These are phyloP conservation scores for Mythimna pallens DNA, from an alignment of 2,888 invertebrate species.

Conservation along the genomic window DNA sequence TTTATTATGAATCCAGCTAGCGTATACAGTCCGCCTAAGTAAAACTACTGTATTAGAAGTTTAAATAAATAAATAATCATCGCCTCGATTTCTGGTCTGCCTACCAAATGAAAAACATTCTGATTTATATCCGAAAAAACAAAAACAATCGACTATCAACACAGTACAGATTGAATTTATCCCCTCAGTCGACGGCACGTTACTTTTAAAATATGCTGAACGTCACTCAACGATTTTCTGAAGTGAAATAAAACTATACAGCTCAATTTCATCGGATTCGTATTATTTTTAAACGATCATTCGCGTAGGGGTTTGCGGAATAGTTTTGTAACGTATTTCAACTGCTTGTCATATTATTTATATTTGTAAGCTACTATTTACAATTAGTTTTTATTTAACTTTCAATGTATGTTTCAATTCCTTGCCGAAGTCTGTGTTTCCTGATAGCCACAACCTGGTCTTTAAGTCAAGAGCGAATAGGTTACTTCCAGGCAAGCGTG, in stretches of 20 bases:
- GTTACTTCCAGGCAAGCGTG: too few relatives aligned
- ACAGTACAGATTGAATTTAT: constrained; percentile 4
- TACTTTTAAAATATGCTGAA: constrained; percentile 34
- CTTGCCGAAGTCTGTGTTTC: too few relatives aligned
- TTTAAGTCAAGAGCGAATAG: too few relatives aligned
- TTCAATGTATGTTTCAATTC: too few relatives aligned
- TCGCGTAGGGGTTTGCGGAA: constrained; percentile 28
- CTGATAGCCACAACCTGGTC: too few relatives aligned
- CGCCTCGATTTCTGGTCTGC: too few relatives aligned
- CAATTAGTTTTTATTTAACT: too few relatives aligned
- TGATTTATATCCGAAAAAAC: background rate
- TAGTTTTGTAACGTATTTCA: constrained; percentile 31
- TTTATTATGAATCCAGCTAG: too few relatives aligned
- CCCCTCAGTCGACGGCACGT: constrained; percentile 6
- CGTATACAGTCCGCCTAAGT: too few relatives aligned
- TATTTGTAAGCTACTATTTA: constrained; percentile 28
- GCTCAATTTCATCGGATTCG: constrained; percentile 32
- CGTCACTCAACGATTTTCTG: constrained; percentile 24
- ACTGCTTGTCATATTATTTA: constrained; percentile 34
- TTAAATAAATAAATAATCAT: too few relatives aligned
- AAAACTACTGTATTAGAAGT: too few relatives aligned
- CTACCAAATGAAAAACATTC: too few relatives aligned
- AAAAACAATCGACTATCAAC: constrained; percentile 23
- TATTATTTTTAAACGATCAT: constrained; percentile 39
- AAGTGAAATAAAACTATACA: constrained; percentile 20